Conservation (phyloP, 2,113 vertebrate species). For the Symphodus melops region DNA sequence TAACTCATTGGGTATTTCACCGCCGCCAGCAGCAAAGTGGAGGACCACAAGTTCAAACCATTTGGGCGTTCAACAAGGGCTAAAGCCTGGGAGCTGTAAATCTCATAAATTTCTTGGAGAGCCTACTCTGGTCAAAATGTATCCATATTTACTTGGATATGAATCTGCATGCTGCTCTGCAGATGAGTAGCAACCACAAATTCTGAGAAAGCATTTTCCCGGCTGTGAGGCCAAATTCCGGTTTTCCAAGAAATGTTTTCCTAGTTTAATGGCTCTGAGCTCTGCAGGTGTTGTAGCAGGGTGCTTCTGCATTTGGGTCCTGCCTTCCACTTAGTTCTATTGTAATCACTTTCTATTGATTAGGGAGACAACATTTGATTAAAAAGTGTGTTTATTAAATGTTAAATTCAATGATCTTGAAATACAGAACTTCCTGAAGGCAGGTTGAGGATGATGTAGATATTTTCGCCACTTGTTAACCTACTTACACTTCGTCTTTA, state of each 20-base stretch:
- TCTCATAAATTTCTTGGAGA: conserved; percentile 49
- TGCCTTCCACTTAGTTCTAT: neutral
- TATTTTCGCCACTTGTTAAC: neutral
- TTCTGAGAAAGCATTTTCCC: conserved; percentile 64
- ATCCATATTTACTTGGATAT: conserved; percentile 51
- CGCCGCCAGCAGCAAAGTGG: conserved; percentile 32
- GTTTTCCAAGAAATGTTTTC: conserved; percentile 72
- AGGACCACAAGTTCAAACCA: conserved; percentile 51
- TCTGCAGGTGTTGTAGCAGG: conserved; percentile 44
- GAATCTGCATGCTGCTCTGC: conserved; percentile 35
- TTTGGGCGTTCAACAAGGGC: conserved; percentile 46
- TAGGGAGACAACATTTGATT: neutral
- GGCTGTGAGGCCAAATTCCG: conserved; percentile 24
- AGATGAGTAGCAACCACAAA: conserved; percentile 40
- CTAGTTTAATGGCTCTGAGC: conserved; percentile 13
- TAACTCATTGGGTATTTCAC: conserved; percentile 50
- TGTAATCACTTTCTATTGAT: too few relatives aligned
- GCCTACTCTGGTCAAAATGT: conserved; percentile 32
- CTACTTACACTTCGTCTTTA: conserved; percentile 5
- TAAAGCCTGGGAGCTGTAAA: conserved; percentile 50
- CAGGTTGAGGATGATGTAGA: conserved; percentile 4
- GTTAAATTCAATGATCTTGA: neutral
- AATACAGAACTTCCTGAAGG: conserved; percentile 16
- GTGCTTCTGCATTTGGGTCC: neutral
- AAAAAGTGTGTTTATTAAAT: neutral